Evolutionary conservation across 2,888 invertebrate species (phyloP), one percentile per base, ranked within the genome.

Genomic region (Platypus cylindrus): DNA sequence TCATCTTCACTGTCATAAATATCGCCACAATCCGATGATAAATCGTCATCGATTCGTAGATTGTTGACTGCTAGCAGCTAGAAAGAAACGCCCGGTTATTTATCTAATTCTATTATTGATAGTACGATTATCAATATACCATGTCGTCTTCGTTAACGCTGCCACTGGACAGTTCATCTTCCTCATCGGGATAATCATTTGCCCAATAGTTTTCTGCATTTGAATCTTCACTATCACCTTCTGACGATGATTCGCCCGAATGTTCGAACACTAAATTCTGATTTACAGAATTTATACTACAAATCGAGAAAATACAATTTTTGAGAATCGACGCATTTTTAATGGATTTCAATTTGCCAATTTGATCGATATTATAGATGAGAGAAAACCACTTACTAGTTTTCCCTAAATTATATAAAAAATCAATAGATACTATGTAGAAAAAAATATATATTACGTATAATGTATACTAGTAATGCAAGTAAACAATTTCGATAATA

Each of bases 131-230:
- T 5, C 4, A 12, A 33, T 30, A 30, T 30, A 70, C 57, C 62
- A 81, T 74, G 44, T 76, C 75, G 5, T 72, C 68, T 40, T 75
- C 71, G 32, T 67, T 64, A 32, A 76, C 60, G 32, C 73, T 75
- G 49, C 70, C 58, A 18, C 62, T 56, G n/a, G n/a, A n/a, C n/a
- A n/a, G n/a, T n/a, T n/a, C n/a, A 45, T 66, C 60, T 34, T 66
- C 66, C 32, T 62, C 62, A 37, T 68, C 75, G 1, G 84, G 84
- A 56, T 85, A 85, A 33, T 84, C 83, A 51, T 85, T 84, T 40
- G 71, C 65, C 70, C 75, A 78, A 54, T 82, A 73, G 47, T 76
- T 75, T 58, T 85, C 84, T 43, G 77, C 76, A 63, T 85, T 84
- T 0, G 84, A 84, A 55, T 83, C 82, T 44, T 73, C 73, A 16